These are phyloP conservation scores for Caenorhabditis tropicalis DNA, from an alignment of 1,140 invertebrate species.

Conservation along the genomic window DNA sequence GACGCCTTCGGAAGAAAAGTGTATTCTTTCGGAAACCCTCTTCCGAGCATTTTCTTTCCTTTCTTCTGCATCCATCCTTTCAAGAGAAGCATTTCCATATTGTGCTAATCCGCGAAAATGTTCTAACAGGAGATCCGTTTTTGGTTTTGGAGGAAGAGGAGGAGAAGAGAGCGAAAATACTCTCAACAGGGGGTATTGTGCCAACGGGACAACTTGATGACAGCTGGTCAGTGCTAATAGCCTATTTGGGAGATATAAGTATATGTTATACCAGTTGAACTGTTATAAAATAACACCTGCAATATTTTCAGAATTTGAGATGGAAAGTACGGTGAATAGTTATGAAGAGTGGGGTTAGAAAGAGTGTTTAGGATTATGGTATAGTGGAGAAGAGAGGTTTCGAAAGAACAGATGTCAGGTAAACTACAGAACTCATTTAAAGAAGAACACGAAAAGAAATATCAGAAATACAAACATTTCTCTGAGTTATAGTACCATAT, in stretches of 20 bases:
- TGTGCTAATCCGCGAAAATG: neutral
- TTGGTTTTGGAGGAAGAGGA: neutral
- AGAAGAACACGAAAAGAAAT: no score
- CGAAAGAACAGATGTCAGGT: no score
- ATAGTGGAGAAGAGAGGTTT: no score
- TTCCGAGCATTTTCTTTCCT: neutral
- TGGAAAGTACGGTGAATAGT: neutral
- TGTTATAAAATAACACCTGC: neutral
- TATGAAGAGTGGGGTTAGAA: no score
- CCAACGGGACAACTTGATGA: neutral
- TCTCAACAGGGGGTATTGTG: neutral
- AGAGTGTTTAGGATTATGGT: no score
- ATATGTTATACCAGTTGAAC: neutral
- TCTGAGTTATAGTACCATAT: no score
- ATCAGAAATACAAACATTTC: no score
- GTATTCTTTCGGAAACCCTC: neutral
- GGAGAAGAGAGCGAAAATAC: neutral
- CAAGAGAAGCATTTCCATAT: neutral
- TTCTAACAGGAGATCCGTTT: no score
- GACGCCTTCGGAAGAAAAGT: neutral
- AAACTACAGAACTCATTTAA: no score
- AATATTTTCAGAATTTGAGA: neutral
- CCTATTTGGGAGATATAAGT: neutral
- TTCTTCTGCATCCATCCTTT: no score
- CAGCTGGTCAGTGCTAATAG: slow-evolving; percentile 32